phyloP scores from a whole-genome alignment of 2,888 invertebrate genomes.

The Pammene fasciana region DNA sequence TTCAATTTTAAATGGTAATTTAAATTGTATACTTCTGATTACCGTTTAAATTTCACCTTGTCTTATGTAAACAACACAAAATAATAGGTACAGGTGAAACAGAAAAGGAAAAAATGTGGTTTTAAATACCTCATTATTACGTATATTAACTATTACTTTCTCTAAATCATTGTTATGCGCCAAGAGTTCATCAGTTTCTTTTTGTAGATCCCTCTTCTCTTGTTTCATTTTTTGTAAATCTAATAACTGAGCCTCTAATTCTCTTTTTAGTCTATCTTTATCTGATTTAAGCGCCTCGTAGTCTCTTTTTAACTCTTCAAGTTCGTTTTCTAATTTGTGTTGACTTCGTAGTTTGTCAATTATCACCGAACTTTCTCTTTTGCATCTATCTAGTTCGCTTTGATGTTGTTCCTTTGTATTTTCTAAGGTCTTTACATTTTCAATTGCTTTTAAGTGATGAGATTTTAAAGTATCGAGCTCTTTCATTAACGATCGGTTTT shows the following conservation, averaged over 20 bases:
- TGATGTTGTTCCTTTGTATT: slow-evolving; percentile 56
- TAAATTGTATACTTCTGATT: too few relatives aligned
- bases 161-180: slow-evolving; percentile 64
- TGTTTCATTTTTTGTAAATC: slow-evolving; percentile 54
- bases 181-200: slow-evolving; percentile 57
- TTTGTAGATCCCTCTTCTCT: slow-evolving; percentile 59
- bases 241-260: slow-evolving; percentile 53
- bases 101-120: too few relatives aligned
- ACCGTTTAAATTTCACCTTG: too few relatives aligned
- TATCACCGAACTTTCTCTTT: slow-evolving; percentile 61
- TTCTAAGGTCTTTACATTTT: slow-evolving; percentile 54
- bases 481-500: slow-evolving; percentile 56
- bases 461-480: slow-evolving; percentile 54
- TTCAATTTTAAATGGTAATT: too few relatives aligned
- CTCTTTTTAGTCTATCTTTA: slow-evolving; percentile 59
- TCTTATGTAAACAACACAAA: too few relatives aligned
- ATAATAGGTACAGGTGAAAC: too few relatives aligned
- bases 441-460: slow-evolving; percentile 48
- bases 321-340: slow-evolving; percentile 58
- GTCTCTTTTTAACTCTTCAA: slow-evolving; percentile 54
- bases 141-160: slow-evolving; percentile 59
- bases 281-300: slow-evolving; percentile 54
- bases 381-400: slow-evolving; percentile 52
- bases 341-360: slow-evolving; percentile 57
- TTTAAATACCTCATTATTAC: slow-evolving; percentile 61